Conservation (phyloP, 2,113 vertebrate species). For the Fregetta grallaria region DNA sequence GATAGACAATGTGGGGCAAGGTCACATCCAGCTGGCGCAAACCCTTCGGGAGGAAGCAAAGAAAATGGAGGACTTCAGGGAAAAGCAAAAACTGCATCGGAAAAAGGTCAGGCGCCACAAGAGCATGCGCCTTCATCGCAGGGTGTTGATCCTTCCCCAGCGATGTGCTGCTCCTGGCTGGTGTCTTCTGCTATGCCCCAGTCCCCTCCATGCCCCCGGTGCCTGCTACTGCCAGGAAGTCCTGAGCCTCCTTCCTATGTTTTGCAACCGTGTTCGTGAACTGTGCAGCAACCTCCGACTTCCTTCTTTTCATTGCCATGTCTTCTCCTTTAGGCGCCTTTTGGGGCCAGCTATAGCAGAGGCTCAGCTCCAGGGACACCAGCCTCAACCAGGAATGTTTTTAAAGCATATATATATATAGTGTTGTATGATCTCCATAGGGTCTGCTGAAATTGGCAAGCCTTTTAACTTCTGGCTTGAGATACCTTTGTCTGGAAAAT, state of each 20-base stretch:
- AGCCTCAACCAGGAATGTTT: not conserved
- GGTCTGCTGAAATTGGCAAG: not conserved
- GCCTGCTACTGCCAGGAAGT: not conserved
- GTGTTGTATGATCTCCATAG: not conserved
- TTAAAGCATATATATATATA: not conserved
- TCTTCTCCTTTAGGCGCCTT: not conserved
- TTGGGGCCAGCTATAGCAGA: not conserved
- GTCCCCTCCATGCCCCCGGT: accelerated
- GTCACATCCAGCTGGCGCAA: constrained; percentile 89
- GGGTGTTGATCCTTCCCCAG: not conserved
- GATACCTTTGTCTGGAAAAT: not conserved
- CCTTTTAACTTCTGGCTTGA: not conserved
- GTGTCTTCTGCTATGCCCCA: not conserved
- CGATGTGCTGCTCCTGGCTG: accelerated
- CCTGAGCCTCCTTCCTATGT: not conserved
- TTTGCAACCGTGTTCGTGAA: not conserved
- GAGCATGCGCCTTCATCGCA: accelerated
- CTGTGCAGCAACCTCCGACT: not conserved
- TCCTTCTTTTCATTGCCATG: not conserved
- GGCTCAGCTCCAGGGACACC: not conserved
- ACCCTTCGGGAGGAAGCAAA: constrained; percentile 88
- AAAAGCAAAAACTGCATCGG: constrained; percentile 85
- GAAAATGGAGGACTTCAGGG: constrained; percentile 93
- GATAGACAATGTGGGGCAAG: constrained; percentile 84
- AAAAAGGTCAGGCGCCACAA: constrained; percentile 78